Evolutionary conservation across 1,140 invertebrate genomes (phyloP), one percentile per base, ranked within the genome.

Genomic region (Bombus consobrinus): DNA sequence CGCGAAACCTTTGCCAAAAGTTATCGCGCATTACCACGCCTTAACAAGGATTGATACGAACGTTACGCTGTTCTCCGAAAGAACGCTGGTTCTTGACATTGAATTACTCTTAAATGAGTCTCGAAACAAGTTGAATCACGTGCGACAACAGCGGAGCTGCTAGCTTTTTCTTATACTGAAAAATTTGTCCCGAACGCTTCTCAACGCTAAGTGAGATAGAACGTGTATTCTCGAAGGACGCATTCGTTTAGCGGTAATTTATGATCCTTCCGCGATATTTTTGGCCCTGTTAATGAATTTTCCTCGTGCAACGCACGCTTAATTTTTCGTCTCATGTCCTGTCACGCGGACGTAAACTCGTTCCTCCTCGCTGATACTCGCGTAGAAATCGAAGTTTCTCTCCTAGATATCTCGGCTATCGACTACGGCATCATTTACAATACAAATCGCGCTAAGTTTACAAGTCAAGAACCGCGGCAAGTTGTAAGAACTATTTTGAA

Each of bases 21-120:
- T 39, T 64, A 57, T 22, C 53, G 28, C 75, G 28, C 22, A 28
- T 66, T 66, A 37, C 22, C 25, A 9, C n/a, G 47, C 3, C 25
- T 47, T 28, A 71, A 84, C 64, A 12, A 72, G 73, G 39, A 76
- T 57, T 53, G 59, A 77, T 83, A 77, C 43, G 34, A 39, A 15
- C 3, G 47, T 34, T 22, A 34, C 18, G n/a, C 0, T 4, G 10
- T 34, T 2, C 12, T 34, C 12, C 8, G 34, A n/a, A 18, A 18
- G n/a, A 6, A 22, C n/a, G 32, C 53, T 18, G 15, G 9, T 57
- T 34, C 59, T 6, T 22, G 22, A 13, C 53, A 47, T 47, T 69
- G 32, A 84, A 78, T 84, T 78, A 76, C 25, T 32, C 10, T 34
- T 41, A 77, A 83, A 57, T 68, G 69, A 75, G 59, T 75, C 62